phyloP scores from a whole-genome alignment of 1,140 invertebrate genomes.

The Pseudoatta argentina region DNA sequence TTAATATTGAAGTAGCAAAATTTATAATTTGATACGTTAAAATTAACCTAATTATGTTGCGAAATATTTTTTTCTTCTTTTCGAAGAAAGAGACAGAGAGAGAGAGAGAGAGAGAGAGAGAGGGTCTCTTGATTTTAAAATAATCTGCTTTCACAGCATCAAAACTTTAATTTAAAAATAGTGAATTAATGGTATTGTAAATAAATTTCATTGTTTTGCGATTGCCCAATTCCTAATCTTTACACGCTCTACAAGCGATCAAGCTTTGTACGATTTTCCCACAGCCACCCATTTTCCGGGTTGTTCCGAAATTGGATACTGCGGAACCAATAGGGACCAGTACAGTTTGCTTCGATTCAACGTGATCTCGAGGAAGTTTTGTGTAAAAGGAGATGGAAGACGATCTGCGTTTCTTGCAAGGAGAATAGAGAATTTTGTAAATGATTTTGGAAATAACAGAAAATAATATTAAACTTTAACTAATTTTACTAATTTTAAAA shows the following conservation, averaged over 20 bases:
- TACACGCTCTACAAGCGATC: not conserved
- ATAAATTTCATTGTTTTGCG: not conserved
- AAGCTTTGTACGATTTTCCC: constrained; percentile 13
- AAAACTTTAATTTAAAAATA: not conserved
- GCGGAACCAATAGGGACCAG: not conserved
- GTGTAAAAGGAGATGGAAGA: not conserved
- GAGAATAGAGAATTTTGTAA: not conserved
- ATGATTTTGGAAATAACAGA: not conserved
- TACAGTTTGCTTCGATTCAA: constrained; percentile 30
- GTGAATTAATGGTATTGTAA: not conserved
- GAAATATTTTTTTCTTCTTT: not conserved
- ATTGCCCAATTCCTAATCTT: not conserved
- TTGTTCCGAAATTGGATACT: constrained; percentile 58
- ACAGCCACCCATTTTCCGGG: constrained; percentile 21
- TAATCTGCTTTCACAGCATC: not conserved
- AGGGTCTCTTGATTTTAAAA: not conserved
- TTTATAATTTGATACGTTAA: not conserved
- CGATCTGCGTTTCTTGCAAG: not conserved
- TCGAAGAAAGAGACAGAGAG: too few species aligned
- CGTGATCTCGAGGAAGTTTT: constrained; percentile 48
- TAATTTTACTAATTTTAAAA: not conserved
- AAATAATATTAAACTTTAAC: not conserved
- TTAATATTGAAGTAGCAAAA: not conserved
- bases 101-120: not conserved
- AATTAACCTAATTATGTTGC: not conserved